Base-by-base conservation (phyloP, 2,113 vertebrate genomes). In the Himantopus leucocephalus region DNA sequence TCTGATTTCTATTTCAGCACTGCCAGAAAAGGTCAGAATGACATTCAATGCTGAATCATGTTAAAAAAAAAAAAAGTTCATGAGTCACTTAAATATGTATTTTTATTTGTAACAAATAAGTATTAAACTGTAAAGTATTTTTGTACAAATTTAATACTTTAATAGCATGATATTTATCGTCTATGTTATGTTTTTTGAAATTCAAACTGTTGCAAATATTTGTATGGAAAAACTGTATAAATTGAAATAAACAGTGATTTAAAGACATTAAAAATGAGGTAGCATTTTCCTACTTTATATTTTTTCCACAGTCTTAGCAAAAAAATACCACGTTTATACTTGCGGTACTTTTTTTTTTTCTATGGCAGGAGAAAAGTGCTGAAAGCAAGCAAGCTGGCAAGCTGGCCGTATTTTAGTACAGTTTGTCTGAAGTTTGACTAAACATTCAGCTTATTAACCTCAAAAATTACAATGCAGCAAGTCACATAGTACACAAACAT, bases 111-210 rank as follows among this genome's bases (percentile, higher is more conserved):
- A 99, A 98, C 98, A 99, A 99, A 99, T 98, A 98, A 99, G 99
- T 99, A 99, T 99, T 99, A 98, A 99, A 99, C 99, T 99, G 99
- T 99, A 99, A 99, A 99, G 99, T 99, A 99, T 99, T 99, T 99
- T 99, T 99, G 99, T 99, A 99, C 99, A 99, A 99, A 99, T 99
- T 99, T 99, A 99, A 99, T 99, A 99, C 99, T 99, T 99, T 99
- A 99, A 99, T 99, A 99, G 99, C 99, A 99, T 99, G 99, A 98
- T 98, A 99, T 99, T 99, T 99, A 99, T 99, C 98, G 98, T 99
- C 99, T 98, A 98, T 99, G 99, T 99, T 96, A 98, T 98, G 98
- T 97, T 99, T 98, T 98, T 98, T 98, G 98, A 97, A 98, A 99
- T 98, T 98, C 98, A 98, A 97, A 98, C 98, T 98, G 98, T 99